A percentile compares a stretch with the other conserved stretches of the same genome.
These are phyloP conservation scores for Solea solea DNA, from an alignment of 2,113 vertebrate genomes.

Conservation along the genomic window DNA sequence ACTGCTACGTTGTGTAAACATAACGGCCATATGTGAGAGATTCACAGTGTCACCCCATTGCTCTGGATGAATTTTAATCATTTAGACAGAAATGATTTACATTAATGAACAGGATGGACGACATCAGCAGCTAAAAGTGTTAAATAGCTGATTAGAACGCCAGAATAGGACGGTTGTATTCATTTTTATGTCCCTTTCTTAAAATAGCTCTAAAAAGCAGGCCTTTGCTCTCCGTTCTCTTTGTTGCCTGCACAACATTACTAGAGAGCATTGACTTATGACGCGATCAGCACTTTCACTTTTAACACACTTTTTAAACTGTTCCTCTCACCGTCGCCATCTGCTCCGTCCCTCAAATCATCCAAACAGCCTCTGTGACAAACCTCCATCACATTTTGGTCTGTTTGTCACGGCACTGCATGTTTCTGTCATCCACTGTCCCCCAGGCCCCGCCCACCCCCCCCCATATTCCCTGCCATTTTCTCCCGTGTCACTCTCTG, in stretches of 20 bases:
- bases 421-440: constrained; percentile 16
- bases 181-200: constrained; percentile 16
- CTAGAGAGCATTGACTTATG: constrained; percentile 36
- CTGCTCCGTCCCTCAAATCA: constrained; percentile 52
- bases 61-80: too few species aligned
- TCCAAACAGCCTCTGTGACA: constrained; percentile 13
- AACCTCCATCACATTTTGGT: constrained; percentile 5
- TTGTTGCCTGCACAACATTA: constrained; percentile 23
- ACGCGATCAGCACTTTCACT: constrained; percentile 54
- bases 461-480: constrained; percentile 15
- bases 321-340: constrained; percentile 61
- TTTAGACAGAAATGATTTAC: background rate
- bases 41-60: too few species aligned
- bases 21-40: too few species aligned
- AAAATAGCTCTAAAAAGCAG: constrained; percentile 14
- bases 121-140: too few species aligned
- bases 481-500: constrained; percentile 1
- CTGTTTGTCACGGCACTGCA: background rate
- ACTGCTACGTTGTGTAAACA: too few species aligned
- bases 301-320: constrained; percentile 49
- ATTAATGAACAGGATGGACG: constrained; percentile 1
- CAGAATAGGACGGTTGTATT: constrained; percentile 28
- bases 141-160: background rate
- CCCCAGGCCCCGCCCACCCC: too few species aligned
- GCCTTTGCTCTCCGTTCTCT: constrained; percentile 28